Base-by-base conservation (phyloP, 2,888 invertebrate genomes). In the Acrobeloides nanus region DNA sequence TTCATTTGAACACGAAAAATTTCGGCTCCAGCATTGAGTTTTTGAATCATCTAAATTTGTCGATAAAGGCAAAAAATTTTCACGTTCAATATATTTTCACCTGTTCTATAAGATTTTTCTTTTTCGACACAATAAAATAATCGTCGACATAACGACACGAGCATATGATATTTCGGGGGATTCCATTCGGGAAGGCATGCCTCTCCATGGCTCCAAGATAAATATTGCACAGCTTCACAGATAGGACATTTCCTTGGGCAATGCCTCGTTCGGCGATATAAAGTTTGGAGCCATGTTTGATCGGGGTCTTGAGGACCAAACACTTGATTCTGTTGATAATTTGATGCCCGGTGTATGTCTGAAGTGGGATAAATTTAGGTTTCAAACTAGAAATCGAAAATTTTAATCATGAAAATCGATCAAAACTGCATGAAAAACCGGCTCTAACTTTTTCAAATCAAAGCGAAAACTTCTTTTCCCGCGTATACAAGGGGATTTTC, bases 131-230 rank as follows among this genome's bases (percentile, higher is more conserved):
- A 25, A 47, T 32, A 17, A 47, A 17, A 20, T 47, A 47, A 24
- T 47, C 47, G 34, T 47, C 47, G 12, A 47, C 33, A 44, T 47
- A 47, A 17, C 47, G 47, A n/a, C n/a, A n/a, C 15, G 21, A 20
- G n/a, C 47, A 47, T 5, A 43, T 35, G 24, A 47, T 21, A n/a
- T 27, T 26, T n/a, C 32, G 3, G 17, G 32, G 33, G n/a, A n/a
- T n/a, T 12, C 20, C 25, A 18, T 32, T 6, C 3, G 34, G 47
- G 24, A 23, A 47, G 26, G 43, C 21, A 21, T 17, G 4, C 1
- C 44, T 41, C 34, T 47, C 47, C 10, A 47, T 25, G 15, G 34
- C 20, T 21, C 47, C 47, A n/a, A 47, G 43, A 46, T 47, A 47
- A 10, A 47, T 15, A 20, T 47, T 47, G 34, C 47, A 47, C 7